Evolutionary conservation across 2,888 invertebrate genomes (phyloP).

Genomic region (Oegoconia quadripuncta): DNA sequence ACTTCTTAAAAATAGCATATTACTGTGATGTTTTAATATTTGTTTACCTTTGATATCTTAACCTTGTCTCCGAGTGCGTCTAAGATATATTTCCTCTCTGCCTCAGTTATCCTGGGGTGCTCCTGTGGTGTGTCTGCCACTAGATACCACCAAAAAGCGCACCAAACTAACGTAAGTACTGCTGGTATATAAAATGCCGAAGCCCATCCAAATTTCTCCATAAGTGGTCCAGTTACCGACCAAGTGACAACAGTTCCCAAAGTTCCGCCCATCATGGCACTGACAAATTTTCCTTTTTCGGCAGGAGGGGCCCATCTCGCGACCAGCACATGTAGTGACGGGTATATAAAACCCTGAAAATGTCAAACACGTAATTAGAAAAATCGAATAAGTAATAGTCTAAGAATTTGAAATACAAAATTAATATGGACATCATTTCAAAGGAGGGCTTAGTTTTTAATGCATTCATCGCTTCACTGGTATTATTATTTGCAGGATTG

Average conservation of each 20-base stretch:
- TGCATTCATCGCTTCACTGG: no score
- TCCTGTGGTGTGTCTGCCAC: slow-evolving; percentile 82
- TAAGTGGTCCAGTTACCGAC: slow-evolving; percentile 82
- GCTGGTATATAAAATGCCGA: slow-evolving; percentile 84
- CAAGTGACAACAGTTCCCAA: slow-evolving; percentile 85
- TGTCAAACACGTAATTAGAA: neutral
- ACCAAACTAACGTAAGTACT: slow-evolving; percentile 75
- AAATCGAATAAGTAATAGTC: neutral
- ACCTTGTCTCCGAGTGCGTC: slow-evolving; percentile 79
- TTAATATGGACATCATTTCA: no score
- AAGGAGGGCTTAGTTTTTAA: no score
- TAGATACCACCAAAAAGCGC: slow-evolving; percentile 80
- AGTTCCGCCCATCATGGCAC: slow-evolving; percentile 85
- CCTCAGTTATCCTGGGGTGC: slow-evolving; percentile 80
- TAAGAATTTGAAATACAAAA: no score
- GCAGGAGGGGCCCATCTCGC: slow-evolving; percentile 86
- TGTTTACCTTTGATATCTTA: slow-evolving; percentile 73
- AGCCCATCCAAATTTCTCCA: slow-evolving; percentile 82
- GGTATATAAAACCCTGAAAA: slow-evolving; percentile 80
- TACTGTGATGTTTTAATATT: neutral
- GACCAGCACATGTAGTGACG: slow-evolving; percentile 81
- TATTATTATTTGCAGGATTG: no score
- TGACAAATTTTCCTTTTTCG: slow-evolving; percentile 86
- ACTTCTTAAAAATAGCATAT: slow-evolving; percentile 3
- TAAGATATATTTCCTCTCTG: slow-evolving; percentile 82